Evolutionary conservation across 1,140 invertebrate genomes (phyloP).

Genomic region (Daktulosphaira vitifoliae): DNA sequence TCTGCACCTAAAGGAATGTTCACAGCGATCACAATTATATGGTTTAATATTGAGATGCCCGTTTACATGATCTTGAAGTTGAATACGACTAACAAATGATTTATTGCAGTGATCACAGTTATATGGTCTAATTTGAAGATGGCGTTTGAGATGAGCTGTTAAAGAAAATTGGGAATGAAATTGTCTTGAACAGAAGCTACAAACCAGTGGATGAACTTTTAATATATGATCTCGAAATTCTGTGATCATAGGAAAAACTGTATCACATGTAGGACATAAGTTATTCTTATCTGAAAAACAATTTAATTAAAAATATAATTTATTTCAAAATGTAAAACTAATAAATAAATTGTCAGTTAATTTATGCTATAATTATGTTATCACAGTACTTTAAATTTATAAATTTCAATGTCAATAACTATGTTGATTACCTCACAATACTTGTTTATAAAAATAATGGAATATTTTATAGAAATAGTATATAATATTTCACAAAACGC

Average conservation of each 20-base stretch:
- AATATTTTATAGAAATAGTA: too few relatives aligned
- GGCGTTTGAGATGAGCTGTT: slow-evolving; percentile 64
- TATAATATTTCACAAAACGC: too few relatives aligned
- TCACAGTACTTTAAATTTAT: too few relatives aligned
- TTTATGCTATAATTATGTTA: too few relatives aligned
- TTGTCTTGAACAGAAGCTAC: slow-evolving; percentile 66
- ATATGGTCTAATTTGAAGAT: slow-evolving; percentile 66
- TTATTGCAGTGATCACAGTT: slow-evolving; percentile 71
- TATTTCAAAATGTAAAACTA: too few relatives aligned
- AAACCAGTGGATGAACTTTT: slow-evolving; percentile 68
- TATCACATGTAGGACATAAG: slow-evolving; percentile 39
- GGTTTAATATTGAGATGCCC: slow-evolving; percentile 72
- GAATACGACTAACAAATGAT: slow-evolving; percentile 68
- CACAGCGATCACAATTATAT: slow-evolving; percentile 69
- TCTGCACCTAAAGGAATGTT: slow-evolving; percentile 71
- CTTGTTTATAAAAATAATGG: too few relatives aligned
- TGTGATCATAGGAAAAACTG: slow-evolving; percentile 37
- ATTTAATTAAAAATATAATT: slow-evolving; percentile 8
- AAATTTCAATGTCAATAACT: too few relatives aligned
- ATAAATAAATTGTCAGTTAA: too few relatives aligned
- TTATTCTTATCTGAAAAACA: slow-evolving; percentile 32
- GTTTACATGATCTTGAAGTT: slow-evolving; percentile 67
- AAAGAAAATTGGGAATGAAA: slow-evolving; percentile 48
- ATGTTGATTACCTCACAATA: too few relatives aligned
- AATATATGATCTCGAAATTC: slow-evolving; percentile 39